These are phyloP conservation scores for Himalopsyche phryganea DNA, from an alignment of 1,140 invertebrate species.

Conservation along the genomic window DNA sequence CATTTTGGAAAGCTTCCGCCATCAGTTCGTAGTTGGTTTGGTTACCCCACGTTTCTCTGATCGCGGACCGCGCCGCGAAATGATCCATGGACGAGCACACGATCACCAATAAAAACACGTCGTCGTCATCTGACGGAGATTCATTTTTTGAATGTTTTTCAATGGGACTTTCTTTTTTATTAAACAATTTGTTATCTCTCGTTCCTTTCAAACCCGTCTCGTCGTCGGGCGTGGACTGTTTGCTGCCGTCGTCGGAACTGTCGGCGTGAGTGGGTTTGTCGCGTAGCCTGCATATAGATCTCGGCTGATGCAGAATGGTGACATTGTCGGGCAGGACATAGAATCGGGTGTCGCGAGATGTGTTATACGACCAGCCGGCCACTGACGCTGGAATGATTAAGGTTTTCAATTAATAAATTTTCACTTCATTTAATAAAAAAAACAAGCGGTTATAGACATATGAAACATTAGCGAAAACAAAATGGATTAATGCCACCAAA, in stretches of 20 bases:
- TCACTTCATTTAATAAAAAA: not conserved
- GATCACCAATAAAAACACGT: constrained; percentile 65
- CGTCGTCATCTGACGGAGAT: constrained; percentile 26
- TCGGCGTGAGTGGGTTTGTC: not conserved
- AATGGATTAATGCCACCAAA: not conserved
- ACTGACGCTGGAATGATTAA: constrained; percentile 54
- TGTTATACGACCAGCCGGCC: constrained; percentile 69
- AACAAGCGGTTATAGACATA: not conserved
- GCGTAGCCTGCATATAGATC: constrained; percentile 51
- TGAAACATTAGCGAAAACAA: constrained; percentile 33
- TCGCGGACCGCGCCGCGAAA: constrained; percentile 63
- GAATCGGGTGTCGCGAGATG: constrained; percentile 63
- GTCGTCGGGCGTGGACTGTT: not conserved
- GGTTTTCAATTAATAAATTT: not conserved
- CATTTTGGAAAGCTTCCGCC: constrained; percentile 38
- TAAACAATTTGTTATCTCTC: no score
- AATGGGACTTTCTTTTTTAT: no score
- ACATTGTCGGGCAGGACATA: constrained; percentile 69
- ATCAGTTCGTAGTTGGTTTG: constrained; percentile 55
- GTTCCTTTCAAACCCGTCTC: not conserved
- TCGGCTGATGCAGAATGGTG: constrained; percentile 63
- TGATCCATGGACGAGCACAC: constrained; percentile 70
- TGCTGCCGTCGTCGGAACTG: not conserved
- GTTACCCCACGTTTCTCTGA: constrained; percentile 79
- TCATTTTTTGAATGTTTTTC: no score